These are phyloP conservation scores for Peromyscus attwateri DNA, from an alignment of 2,797 vertebrate species.

Conservation along the genomic window DNA sequence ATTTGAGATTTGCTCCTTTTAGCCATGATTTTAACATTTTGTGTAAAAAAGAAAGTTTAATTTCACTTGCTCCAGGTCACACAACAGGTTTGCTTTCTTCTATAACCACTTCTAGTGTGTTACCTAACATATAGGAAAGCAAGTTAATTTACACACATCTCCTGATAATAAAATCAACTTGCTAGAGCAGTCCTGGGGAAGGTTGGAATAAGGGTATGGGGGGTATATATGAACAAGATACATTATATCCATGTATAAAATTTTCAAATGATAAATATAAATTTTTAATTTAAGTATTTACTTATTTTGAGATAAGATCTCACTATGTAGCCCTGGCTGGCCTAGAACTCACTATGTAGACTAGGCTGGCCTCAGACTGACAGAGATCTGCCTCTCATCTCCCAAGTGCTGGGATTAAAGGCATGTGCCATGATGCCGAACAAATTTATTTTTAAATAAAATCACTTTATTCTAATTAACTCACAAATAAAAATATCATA, in stretches of 20 bases:
- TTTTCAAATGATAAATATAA: background rate
- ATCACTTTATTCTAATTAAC: background rate
- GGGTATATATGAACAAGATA: background rate
- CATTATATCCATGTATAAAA: background rate
- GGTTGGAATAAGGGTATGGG: background rate
- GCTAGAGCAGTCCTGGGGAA: background rate
- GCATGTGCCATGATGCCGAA: background rate
- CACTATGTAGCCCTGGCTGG: background rate
- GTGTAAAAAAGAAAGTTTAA: slow-evolving; percentile 3
- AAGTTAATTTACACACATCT: background rate
- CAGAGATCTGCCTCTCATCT: background rate
- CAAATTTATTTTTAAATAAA: background rate
- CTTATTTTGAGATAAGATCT: background rate
- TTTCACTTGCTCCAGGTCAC: slow-evolving; percentile 15
- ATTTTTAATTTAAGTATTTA: background rate
- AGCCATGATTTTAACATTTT: background rate
- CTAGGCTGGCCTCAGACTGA: background rate
- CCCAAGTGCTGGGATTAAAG: background rate
- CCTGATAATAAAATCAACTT: slow-evolving; percentile 39
- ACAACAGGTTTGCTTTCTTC: background rate
- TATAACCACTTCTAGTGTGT: slow-evolving; percentile 4
- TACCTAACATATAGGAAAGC: background rate
- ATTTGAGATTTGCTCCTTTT: slow-evolving; percentile 28
- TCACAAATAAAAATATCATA: background rate
- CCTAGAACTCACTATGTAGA: background rate